Percentiles rank a stretch among this genome's conserved stretches.
These are phyloP conservation scores for Chaetodon trifascialis DNA, from an alignment of 2,113 vertebrate species.

Conservation along the genomic window DNA sequence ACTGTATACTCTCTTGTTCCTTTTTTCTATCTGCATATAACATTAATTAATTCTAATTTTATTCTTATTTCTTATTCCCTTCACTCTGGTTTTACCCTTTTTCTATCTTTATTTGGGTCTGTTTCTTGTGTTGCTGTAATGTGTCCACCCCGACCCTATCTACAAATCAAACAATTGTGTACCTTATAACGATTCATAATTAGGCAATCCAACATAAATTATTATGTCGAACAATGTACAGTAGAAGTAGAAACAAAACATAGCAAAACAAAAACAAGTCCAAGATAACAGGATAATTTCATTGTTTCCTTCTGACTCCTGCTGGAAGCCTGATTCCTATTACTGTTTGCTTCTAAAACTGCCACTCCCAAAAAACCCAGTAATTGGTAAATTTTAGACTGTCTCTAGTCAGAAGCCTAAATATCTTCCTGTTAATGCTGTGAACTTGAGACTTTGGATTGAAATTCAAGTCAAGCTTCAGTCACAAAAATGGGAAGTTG, in stretches of 20 bases:
- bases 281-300: no score
- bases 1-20: background rate
- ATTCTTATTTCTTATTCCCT: background rate
- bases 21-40: background rate
- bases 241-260: background rate
- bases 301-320: background rate
- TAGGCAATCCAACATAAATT: background rate
- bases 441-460: no score
- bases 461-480: no score
- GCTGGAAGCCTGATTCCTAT: background rate
- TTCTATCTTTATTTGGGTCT: background rate
- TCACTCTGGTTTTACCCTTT: background rate
- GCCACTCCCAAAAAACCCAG: no score
- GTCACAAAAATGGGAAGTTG: no score
- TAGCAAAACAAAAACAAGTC: no score
- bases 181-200: background rate
- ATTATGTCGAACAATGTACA: background rate
- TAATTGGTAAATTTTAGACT: no score
- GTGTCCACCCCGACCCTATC: background rate
- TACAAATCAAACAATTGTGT: background rate
- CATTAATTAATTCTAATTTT: background rate
- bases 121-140: background rate
- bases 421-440: no score
- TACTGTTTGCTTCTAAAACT: background rate
- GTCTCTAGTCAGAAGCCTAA: no score